phyloP scores from a whole-genome alignment of 35 echinoderm and acorn worm genomes.

The Acanthaster planci region DNA sequence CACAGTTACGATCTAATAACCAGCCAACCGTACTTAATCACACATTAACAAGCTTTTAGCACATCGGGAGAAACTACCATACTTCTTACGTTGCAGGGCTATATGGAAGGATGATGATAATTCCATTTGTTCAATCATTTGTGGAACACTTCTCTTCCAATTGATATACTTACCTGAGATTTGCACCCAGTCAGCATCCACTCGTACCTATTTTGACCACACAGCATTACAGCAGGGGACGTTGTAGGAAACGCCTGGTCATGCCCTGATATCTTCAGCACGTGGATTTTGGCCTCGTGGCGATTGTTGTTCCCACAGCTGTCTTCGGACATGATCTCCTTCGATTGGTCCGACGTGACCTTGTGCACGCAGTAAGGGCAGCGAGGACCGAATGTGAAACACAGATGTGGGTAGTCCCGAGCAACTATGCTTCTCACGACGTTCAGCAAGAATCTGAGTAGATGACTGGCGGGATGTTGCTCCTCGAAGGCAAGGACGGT shows the following conservation, averaged over 20 bases:
- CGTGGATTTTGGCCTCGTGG: neutral
- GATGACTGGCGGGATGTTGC: neutral
- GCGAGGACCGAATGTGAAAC: neutral
- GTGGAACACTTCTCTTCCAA: too few relatives aligned
- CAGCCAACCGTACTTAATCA: too few relatives aligned
- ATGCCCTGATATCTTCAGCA: neutral
- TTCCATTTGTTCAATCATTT: too few relatives aligned
- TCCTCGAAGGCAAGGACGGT: neutral
- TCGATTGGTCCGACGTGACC: neutral
- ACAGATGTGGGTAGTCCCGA: neutral
- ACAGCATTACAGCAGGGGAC: neutral
- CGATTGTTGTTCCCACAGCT: neutral
- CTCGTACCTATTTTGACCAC: neutral
- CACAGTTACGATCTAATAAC: too few relatives aligned
- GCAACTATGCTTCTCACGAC: neutral
- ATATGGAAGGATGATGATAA: too few relatives aligned
- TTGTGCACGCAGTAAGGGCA: neutral
- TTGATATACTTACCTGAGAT: neutral
- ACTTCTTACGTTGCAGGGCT: too few relatives aligned
- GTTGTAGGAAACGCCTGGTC: constrained; percentile 3
- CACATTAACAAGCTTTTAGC: too few relatives aligned
- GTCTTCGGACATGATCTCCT: neutral
- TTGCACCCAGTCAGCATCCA: neutral
- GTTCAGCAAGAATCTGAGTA: neutral
- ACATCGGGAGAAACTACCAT: too few relatives aligned